Evolutionary conservation across 2,113 vertebrate species (phyloP).

Genomic region (Daphoenositta chrysoptera): DNA sequence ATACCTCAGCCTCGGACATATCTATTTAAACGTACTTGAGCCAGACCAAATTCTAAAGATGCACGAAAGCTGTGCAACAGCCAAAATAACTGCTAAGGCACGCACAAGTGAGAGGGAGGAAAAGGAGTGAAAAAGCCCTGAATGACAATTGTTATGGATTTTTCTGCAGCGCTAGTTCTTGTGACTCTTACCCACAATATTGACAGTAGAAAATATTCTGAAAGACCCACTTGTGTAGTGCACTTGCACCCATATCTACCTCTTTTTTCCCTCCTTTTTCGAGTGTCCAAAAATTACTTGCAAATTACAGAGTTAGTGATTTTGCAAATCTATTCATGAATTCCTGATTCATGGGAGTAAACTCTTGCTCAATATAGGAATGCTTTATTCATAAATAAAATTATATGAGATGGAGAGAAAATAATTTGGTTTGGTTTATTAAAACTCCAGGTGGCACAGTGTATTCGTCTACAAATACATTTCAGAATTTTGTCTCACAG

Average conservation of each 20-base stretch:
- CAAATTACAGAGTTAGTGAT: conserved; percentile 18
- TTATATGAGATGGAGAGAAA: neutral
- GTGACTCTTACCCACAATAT: neutral
- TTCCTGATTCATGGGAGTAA: neutral
- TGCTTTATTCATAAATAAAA: neutral
- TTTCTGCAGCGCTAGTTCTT: neutral
- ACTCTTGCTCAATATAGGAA: neutral
- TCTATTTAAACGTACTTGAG: neutral
- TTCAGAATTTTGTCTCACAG: neutral
- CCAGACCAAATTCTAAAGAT: conserved; percentile 16
- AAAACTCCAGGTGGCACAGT: conserved; percentile 26
- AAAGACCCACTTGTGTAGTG: neutral
- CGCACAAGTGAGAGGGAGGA: neutral
- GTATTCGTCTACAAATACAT: neutral
- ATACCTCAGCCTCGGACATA: neutral
- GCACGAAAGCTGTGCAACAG: neutral
- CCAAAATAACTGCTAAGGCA: neutral
- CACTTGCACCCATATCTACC: neutral
- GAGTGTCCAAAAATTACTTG: neutral
- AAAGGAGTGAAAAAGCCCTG: neutral
- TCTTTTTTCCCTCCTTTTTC: neutral
- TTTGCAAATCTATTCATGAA: conserved; percentile 21
- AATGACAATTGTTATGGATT: neutral
- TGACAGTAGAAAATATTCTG: neutral
- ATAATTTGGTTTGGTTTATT: conserved; percentile 43